phyloP scores from a whole-genome alignment of 2,888 invertebrate species.

The Laothoe populi region DNA sequence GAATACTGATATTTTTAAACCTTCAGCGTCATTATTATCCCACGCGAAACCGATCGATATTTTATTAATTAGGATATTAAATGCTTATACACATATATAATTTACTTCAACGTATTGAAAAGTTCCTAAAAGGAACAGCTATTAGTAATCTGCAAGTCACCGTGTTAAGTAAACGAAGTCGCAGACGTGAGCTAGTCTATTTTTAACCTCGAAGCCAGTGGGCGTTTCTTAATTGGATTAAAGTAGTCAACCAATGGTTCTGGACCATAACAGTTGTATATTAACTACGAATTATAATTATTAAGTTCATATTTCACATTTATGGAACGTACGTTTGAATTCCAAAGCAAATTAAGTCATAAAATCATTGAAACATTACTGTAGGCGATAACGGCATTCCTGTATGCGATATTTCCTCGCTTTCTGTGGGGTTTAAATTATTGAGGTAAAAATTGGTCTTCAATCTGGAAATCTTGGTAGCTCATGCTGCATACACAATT shows the following conservation, averaged over 20 bases:
- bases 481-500: too few relatives aligned
- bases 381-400: not conserved
- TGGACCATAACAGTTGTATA: constrained; percentile 15
- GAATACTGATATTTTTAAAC: too few relatives aligned
- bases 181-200: not conserved
- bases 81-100: too few relatives aligned
- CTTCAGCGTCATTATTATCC: too few relatives aligned
- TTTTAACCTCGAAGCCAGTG: constrained; percentile 17
- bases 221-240: constrained; percentile 25
- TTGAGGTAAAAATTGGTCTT: too few relatives aligned
- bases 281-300: constrained; percentile 18
- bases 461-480: too few relatives aligned
- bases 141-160: not conserved
- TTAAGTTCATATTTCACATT: constrained; percentile 3
- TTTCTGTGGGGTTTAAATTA: not conserved
- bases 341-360: constrained; percentile 17
- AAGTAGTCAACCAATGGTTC: constrained; percentile 21
- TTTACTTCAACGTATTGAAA: too few relatives aligned
- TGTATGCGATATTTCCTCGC: not conserved
- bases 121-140: not conserved
- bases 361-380: constrained; percentile 4
- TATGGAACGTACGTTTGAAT: constrained; percentile 9
- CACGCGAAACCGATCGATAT: too few relatives aligned
- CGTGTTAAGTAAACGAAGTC: constrained; percentile 11
- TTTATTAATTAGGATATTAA: too few relatives aligned